phyloP scores from a whole-genome alignment of 2,797 vertebrate genomes.

The Lates japonicus region DNA sequence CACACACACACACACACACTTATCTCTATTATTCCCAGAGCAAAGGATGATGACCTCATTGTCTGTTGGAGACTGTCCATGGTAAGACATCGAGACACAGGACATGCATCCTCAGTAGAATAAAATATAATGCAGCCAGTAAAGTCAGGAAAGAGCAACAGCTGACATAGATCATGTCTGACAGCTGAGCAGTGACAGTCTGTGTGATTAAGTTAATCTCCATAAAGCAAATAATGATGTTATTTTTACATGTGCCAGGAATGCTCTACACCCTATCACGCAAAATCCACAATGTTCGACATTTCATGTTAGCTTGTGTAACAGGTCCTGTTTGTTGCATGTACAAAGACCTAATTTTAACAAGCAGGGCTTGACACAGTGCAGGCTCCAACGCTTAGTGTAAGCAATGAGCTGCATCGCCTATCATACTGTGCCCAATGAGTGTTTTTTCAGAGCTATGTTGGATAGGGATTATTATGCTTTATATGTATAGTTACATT shows the following conservation, averaged over 20 bases:
- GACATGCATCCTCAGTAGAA: background rate
- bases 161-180: constrained; percentile 9
- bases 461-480: constrained; percentile 9
- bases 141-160: constrained; percentile 26
- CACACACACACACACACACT: constrained; percentile 14
- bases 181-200: constrained; percentile 18
- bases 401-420: too few species aligned
- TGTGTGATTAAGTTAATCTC: constrained; percentile 18
- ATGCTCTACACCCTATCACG: background rate
- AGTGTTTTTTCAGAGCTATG: background rate
- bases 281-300: background rate
- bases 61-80: background rate
- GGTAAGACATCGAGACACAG: background rate
- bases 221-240: constrained; percentile 8
- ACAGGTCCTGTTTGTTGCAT: background rate
- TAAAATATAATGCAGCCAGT: background rate
- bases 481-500: too few species aligned
- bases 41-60: constrained; percentile 20
- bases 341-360: background rate
- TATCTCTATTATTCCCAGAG: constrained; percentile 15
- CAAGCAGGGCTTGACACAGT: constrained; percentile 7
- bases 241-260: background rate
- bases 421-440: background rate
- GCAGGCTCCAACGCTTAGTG: background rate
- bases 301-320: constrained; percentile 9